phyloP scores from a whole-genome alignment of 2,113 vertebrate species.

The Seriola dumerili region DNA sequence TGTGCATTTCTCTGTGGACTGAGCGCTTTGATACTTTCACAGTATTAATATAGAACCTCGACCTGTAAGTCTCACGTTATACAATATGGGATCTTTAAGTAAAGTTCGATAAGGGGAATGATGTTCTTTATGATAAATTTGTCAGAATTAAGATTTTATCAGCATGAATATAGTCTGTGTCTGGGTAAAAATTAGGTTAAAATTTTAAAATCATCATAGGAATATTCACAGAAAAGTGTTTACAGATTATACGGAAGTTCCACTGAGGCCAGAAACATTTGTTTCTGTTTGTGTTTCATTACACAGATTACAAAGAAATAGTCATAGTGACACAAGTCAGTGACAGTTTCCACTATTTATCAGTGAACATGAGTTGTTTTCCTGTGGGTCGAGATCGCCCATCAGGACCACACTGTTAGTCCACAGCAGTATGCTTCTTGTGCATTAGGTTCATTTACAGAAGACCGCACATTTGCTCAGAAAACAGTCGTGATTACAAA shows the following conservation, averaged over 20 bases:
- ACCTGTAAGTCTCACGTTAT: no score
- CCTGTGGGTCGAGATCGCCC: background rate
- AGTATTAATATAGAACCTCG: no score
- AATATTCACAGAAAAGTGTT: slow-evolving; percentile 3
- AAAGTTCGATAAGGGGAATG: no score
- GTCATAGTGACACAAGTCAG: background rate
- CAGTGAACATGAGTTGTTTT: slow-evolving; percentile 3
- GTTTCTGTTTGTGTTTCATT: background rate
- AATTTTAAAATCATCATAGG: background rate
- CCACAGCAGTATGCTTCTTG: background rate
- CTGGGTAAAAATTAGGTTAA: background rate
- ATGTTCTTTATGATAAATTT: no score
- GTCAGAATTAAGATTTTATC: no score
- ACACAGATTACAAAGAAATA: slow-evolving; percentile 1
- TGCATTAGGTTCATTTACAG: background rate
- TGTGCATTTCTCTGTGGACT: no score
- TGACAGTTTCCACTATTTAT: slow-evolving; percentile 23
- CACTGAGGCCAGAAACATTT: slow-evolving; percentile 1
- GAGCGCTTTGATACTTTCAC: no score
- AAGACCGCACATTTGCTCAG: background rate
- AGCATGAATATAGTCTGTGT: background rate
- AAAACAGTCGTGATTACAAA: background rate
- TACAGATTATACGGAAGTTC: background rate
- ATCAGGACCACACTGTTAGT: background rate
- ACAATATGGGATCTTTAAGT: no score